Base-by-base conservation (phyloP, 2,888 invertebrate genomes). In the Melanargia galathea region DNA sequence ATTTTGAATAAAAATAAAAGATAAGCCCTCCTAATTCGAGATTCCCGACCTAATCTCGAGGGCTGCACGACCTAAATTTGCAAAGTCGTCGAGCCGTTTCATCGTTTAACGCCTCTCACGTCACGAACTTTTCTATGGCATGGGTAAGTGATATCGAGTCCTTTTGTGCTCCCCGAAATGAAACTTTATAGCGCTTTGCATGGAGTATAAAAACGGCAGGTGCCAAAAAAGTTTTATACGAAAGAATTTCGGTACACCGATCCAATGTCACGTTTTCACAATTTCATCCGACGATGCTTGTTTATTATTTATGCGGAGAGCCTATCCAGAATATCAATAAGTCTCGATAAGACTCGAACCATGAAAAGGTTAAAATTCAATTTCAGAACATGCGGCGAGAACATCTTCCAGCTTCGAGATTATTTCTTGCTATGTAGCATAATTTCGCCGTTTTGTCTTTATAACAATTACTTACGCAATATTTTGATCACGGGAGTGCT, bases 91-190 rank as follows among this genome's bases (percentile, higher is more conserved):
- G 65, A 68, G 52, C 69, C 70, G 64, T 71, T 45, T 68, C 71
- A 75, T 69, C 75, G 76, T 81, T 84, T 82, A 81, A 84, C 81
- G 78, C 82, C 79, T 77, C 80, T 80, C 83, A 84, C 83, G 84
- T 86, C 82, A 81, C 78, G 70, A 72, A 78, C 70, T 78, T 76
- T 72, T 77, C 75, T 75, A 73, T 73, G 71, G 75, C 73, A 74
- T 73, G 66, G 74, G 71, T 81, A 80, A 78, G 78, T 78, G 78
- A 75, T 80, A 81, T 81, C 70, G 76, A 70, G 71, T 73, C 71
- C 72, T 69, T 66, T 66, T 62, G 46, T 72, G 72, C 60, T 66
- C 66, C 68, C 68, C 71, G 63, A 81, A 83, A 79, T 73, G 63
- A 72, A 75, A 75, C 79, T 74, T 69, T 83, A 80, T 72, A 64